These are phyloP conservation scores for Gonioctena quinquepunctata DNA, from an alignment of 1,140 invertebrate species.

Conservation along the genomic window DNA sequence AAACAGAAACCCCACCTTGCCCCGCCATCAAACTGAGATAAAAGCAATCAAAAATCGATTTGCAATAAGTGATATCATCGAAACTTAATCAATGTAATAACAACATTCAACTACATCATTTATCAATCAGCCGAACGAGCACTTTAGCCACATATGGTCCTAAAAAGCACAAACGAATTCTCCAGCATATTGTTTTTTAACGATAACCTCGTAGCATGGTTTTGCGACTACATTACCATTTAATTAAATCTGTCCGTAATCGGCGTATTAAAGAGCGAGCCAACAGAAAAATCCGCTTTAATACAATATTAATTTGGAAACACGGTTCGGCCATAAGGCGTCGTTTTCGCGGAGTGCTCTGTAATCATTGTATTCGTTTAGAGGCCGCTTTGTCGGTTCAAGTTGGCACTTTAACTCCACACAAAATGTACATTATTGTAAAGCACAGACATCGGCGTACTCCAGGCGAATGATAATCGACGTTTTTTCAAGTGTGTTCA, in stretches of 20 bases:
- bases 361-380: slow-evolving; percentile 10
- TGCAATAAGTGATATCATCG: neutral
- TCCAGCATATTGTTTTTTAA: neutral
- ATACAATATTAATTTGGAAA: slow-evolving; percentile 14
- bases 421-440: slow-evolving; percentile 10
- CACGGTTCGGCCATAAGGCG: slow-evolving; percentile 11
- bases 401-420: slow-evolving; percentile 11
- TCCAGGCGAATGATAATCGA: neutral
- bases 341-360: slow-evolving; percentile 4
- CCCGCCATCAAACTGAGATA: too few species aligned
- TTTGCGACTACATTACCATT: neutral
- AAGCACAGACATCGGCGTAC: neutral
- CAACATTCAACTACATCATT: neutral
- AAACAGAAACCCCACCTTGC: too few species aligned
- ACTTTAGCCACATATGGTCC: neutral
- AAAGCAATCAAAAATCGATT: neutral
- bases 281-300: slow-evolving; percentile 4
- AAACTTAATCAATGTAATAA: neutral
- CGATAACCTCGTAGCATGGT: neutral
- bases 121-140: neutral
- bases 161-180: neutral
- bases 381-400: slow-evolving; percentile 8
- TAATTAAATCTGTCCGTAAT: neutral
- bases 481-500: too few species aligned
- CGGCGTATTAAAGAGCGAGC: neutral